Evolutionary conservation across 2,797 vertebrate genomes (phyloP).

Genomic region (Bovichtus variegatus): DNA sequence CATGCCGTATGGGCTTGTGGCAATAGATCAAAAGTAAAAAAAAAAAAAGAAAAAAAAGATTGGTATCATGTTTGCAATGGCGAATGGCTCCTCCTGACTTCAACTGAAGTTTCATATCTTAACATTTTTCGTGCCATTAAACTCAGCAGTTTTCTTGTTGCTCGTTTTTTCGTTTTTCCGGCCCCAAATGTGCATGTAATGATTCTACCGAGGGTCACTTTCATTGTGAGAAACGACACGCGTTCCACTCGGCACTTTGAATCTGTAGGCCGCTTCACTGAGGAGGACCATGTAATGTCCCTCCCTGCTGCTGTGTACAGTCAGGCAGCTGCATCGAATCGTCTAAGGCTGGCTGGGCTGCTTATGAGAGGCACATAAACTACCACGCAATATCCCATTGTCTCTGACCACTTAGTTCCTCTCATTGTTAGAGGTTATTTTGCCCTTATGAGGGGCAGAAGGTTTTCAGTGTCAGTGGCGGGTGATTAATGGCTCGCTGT

Average conservation of each 20-base stretch:
- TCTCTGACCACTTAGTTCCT: conserved; percentile 86
- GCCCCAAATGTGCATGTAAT: conserved; percentile 65
- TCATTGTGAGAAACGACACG: conserved; percentile 69
- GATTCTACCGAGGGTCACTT: conserved; percentile 81
- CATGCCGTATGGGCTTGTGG: not conserved
- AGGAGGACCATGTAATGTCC: conserved; percentile 71
- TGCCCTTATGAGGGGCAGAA: conserved; percentile 85
- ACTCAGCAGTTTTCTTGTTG: conserved; percentile 36
- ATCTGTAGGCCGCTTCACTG: conserved; percentile 62
- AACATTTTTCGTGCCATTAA: conserved; percentile 49
- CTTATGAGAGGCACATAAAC: conserved; percentile 87
- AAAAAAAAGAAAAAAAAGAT: too few relatives aligned
- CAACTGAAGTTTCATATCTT: conserved; percentile 36
- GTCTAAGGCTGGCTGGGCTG: conserved; percentile 83
- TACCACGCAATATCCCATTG: conserved; percentile 81
- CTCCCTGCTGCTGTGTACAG: conserved; percentile 79
- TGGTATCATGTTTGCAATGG: conserved; percentile 20
- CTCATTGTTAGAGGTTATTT: conserved; percentile 85
- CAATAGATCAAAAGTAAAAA: conserved; percentile 30
- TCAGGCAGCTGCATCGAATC: conserved; percentile 87
- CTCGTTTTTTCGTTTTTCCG: conserved; percentile 18
- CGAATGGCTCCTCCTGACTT: conserved; percentile 36
- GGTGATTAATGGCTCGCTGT: conserved; percentile 88
- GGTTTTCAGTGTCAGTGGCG: conserved; percentile 82
- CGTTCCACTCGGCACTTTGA: conserved; percentile 61